These are phyloP conservation scores for Oncorhynchus mykiss DNA, from an alignment of 2,113 vertebrate species.

Conservation along the genomic window DNA sequence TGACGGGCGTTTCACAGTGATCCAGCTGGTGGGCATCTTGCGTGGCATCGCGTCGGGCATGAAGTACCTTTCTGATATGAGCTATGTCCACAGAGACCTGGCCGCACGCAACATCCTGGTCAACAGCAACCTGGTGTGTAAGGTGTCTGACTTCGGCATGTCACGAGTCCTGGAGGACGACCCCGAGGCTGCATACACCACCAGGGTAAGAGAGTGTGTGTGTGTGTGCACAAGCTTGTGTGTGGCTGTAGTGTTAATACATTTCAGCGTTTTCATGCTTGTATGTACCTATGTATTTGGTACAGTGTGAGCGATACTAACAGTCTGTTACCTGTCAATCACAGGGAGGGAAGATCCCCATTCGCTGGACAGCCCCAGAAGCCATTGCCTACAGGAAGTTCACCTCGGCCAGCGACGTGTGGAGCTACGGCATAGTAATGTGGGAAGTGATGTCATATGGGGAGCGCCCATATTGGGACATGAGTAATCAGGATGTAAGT, in stretches of 20 bases:
- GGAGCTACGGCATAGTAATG: conserved; percentile 98
- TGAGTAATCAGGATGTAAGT: conserved; percentile 83
- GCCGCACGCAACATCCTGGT: conserved; percentile 96
- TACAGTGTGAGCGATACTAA: conserved; percentile 30
- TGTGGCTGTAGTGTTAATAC: background rate
- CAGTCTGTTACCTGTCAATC: conserved; percentile 40
- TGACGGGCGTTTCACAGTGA: conserved; percentile 94
- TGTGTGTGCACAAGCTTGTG: conserved; percentile 38
- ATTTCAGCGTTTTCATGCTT: conserved; percentile 12
- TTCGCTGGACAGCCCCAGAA: conserved; percentile 97
- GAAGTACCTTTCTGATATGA: conserved; percentile 99
- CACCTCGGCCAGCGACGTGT: conserved; percentile 93
- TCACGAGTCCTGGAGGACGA: conserved; percentile 95
- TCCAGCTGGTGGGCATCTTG: conserved; percentile 96
- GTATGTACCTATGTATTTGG: background rate
- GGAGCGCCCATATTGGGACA: conserved; percentile 98
- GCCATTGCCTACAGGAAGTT: conserved; percentile 98
- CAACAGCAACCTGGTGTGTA: conserved; percentile 98
- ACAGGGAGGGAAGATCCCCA: conserved; percentile 97
- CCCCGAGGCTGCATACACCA: conserved; percentile 95
- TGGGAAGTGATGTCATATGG: conserved; percentile 99
- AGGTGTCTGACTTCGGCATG: conserved; percentile 98
- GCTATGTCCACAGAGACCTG: conserved; percentile 94
- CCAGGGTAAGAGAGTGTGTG: conserved; percentile 77
- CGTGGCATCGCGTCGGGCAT: conserved; percentile 95